A percentile compares a stretch with the other conserved stretches of the same genome.
Conservation (phyloP, 1,140 invertebrate species). For the Sogatella furcifera region DNA sequence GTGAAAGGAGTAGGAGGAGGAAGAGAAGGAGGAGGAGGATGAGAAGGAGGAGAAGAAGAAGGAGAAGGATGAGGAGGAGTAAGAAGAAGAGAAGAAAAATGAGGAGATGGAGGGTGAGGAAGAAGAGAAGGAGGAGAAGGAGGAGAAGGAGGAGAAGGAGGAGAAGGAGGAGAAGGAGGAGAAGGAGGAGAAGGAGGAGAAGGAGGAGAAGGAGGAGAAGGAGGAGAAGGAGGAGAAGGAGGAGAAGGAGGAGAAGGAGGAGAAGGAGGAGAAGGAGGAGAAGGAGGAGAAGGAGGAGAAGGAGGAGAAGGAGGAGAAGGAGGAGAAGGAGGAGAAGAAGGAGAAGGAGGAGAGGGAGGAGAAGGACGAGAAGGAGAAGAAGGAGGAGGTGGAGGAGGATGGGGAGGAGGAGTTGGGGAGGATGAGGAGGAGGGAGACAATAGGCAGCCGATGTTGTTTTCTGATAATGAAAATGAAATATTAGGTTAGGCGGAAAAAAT, state of each 20-base stretch:
- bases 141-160: slow-evolving; percentile 7
- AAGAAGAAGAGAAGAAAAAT: too few relatives aligned
- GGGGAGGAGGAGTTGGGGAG: slow-evolving; percentile 16
- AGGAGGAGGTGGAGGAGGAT: slow-evolving; percentile 9
- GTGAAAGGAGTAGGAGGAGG: too few relatives aligned
- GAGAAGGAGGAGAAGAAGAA: too few relatives aligned
- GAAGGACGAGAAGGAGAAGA: background rate
- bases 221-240: slow-evolving; percentile 15
- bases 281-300: slow-evolving; percentile 2
- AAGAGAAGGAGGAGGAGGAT: slow-evolving; percentile 3
- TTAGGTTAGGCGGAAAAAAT: too few relatives aligned
- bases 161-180: slow-evolving; percentile 2
- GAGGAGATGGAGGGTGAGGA: too few relatives aligned
- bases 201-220: slow-evolving; percentile 5
- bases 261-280: slow-evolving; percentile 7
- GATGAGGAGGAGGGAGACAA: slow-evolving; percentile 15
- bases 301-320: slow-evolving; percentile 4
- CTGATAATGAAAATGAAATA: background rate
- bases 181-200: too few relatives aligned
- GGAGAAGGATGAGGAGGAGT: too few relatives aligned
- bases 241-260: slow-evolving; percentile 13
- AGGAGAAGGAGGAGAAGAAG: background rate
- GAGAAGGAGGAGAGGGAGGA: too few relatives aligned
- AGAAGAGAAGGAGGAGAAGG: slow-evolving; percentile 19
- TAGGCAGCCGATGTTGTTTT: background rate